These are phyloP conservation scores for Operophtera brumata DNA, from an alignment of 2,888 invertebrate species.

Conservation along the genomic window DNA sequence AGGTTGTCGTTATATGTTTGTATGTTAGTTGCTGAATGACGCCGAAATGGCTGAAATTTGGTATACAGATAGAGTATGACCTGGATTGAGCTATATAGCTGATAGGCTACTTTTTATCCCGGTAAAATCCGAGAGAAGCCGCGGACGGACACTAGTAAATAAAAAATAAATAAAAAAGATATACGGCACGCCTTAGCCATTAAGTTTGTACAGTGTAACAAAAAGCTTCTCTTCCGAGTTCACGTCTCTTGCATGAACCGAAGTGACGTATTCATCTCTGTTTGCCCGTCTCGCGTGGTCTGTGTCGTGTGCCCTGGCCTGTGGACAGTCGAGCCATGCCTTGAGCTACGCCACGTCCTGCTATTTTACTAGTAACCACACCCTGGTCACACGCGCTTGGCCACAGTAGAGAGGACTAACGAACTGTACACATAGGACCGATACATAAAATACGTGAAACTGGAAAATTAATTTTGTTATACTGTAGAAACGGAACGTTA, in stretches of 20 bases:
- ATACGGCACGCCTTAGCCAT: too few species aligned
- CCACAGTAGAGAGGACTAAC: background rate
- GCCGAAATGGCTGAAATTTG: too few species aligned
- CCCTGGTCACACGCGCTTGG: background rate
- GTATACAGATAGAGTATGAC: too few species aligned
- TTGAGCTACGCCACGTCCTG: constrained; percentile 5
- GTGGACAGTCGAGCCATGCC: constrained; percentile 5
- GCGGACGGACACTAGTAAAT: too few species aligned
- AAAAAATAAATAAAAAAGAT: too few species aligned
- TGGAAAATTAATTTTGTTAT: background rate
- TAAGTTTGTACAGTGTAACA: background rate
- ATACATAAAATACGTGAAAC: background rate
- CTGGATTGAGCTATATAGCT: too few species aligned
- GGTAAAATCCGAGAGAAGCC: too few species aligned
- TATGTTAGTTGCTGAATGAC: too few species aligned
- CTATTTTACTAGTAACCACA: background rate
- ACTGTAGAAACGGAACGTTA: background rate
- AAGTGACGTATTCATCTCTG: background rate
- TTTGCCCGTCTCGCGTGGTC: background rate
- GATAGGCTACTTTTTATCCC: too few species aligned
- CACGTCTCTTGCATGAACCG: background rate
- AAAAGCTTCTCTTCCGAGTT: background rate
- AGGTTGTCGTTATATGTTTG: too few species aligned
- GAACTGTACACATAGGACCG: too few species aligned
- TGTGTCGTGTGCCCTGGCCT: background rate